phyloP scores from a whole-genome alignment of 1,140 invertebrate species.

The Aphelinus certus region DNA sequence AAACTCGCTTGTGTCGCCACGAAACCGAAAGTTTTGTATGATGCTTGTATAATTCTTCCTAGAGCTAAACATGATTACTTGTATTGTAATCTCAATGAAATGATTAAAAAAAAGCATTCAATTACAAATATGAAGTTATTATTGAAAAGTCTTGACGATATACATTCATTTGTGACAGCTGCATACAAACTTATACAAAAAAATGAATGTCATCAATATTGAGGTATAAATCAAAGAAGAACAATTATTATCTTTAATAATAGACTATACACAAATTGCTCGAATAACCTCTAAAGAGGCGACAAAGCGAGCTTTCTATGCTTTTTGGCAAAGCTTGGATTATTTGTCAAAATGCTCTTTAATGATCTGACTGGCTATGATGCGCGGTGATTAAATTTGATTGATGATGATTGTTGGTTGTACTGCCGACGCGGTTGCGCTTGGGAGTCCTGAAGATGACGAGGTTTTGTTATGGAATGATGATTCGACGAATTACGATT shows the following conservation, averaged over 20 bases:
- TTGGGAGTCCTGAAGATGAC: conserved; percentile 56
- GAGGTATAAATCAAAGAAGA: conserved; percentile 39
- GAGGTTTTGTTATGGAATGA: conserved; percentile 63
- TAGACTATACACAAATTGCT: conserved; percentile 35
- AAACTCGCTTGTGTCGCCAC: conserved; percentile 27
- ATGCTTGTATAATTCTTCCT: not conserved
- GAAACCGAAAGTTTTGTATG: conserved; percentile 9
- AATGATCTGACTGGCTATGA: conserved; percentile 33
- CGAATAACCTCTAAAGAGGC: conserved; percentile 28
- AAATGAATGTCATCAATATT: conserved; percentile 18
- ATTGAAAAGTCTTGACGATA: conserved; percentile 37
- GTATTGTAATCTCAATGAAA: too few species aligned
- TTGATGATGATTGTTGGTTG: conserved; percentile 41
- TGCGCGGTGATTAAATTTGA: conserved; percentile 51
- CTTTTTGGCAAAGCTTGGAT: conserved; percentile 35
- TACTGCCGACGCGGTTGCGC: conserved; percentile 56
- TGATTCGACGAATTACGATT: conserved; percentile 60
- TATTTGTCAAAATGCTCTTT: conserved; percentile 37
- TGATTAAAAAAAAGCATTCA: not conserved
- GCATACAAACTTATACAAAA: conserved; percentile 20
- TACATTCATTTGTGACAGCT: conserved; percentile 25
- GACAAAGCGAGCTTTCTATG: conserved; percentile 45
- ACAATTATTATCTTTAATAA: conserved; percentile 33
- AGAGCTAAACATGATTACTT: too few species aligned
- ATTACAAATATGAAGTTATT: conserved; percentile 33